phyloP scores from a whole-genome alignment of 2,888 invertebrate species.

The Pachycephus smyrnensis region DNA sequence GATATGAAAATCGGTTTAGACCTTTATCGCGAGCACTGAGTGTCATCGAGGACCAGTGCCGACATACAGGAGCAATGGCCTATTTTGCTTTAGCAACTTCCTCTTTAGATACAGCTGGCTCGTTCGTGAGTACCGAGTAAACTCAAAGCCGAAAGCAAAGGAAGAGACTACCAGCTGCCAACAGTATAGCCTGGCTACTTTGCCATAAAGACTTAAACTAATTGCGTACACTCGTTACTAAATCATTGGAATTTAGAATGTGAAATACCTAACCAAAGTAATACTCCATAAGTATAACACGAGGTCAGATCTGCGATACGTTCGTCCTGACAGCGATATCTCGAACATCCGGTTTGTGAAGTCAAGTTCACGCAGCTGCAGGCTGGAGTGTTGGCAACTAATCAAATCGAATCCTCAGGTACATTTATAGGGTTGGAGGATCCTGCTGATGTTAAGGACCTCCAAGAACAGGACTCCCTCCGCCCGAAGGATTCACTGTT shows the following conservation, averaged over 20 bases:
- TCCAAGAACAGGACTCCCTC: not conserved
- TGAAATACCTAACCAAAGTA: not conserved
- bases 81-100: not conserved
- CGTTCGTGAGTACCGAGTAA: not conserved
- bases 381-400: not conserved
- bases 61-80: not conserved
- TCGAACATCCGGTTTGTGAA: not conserved
- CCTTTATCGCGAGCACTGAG: not conserved
- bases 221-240: not conserved
- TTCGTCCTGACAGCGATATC: not conserved
- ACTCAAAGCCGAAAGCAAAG: not conserved
- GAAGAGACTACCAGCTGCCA: not conserved
- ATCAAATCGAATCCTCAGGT: not conserved
- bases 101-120: not conserved
- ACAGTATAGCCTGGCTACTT: not conserved
- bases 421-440: not conserved
- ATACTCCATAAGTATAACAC: not conserved
- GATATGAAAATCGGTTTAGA: not conserved
- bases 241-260: not conserved
- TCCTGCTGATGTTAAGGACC: not conserved
- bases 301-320: not conserved
- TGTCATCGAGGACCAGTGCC: not conserved
- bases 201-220: not conserved
- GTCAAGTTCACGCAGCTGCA: not conserved
- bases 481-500: slow-evolving; percentile 13